Evolutionary conservation across 2,113 vertebrate species (phyloP).

Genomic region (Numida meleagris): DNA sequence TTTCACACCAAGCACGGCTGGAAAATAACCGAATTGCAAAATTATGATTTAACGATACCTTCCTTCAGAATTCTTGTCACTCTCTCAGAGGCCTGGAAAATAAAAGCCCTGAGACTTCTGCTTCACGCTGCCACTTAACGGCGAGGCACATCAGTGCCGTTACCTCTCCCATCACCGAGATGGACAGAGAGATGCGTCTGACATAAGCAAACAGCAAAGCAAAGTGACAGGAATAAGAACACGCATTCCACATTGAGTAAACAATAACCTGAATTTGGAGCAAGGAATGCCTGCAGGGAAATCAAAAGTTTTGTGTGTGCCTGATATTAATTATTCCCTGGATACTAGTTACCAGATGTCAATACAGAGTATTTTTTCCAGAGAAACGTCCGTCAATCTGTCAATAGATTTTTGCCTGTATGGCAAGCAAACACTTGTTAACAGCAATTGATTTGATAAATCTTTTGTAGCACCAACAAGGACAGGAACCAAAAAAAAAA

Average conservation of each 20-base stretch:
- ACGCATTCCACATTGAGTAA: background rate
- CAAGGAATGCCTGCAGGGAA: background rate
- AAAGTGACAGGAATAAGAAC: conserved; percentile 19
- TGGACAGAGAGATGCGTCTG: background rate
- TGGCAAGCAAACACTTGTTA: conserved; percentile 39
- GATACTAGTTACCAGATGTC: conserved; percentile 6
- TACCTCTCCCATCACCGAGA: background rate
- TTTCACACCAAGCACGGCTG: conserved; percentile 17
- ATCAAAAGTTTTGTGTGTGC: background rate
- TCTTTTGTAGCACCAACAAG: background rate
- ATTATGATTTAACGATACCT: conserved; percentile 42
- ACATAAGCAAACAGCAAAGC: conserved; percentile 14
- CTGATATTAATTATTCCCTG: background rate
- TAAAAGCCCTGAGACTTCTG: background rate
- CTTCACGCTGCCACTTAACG: background rate
- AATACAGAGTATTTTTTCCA: background rate
- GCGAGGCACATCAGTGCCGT: background rate
- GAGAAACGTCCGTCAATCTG: background rate
- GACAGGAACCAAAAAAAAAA: background rate
- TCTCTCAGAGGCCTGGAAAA: conserved; percentile 37
- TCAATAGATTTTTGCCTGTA: conserved; percentile 11
- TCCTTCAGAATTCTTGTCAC: conserved; percentile 31
- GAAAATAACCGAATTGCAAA: conserved; percentile 62
- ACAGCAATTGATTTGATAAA: conserved; percentile 25
- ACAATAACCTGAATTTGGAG: background rate